Conservation (phyloP, 2,113 vertebrate genomes). For the Lophochroa leadbeateri region DNA sequence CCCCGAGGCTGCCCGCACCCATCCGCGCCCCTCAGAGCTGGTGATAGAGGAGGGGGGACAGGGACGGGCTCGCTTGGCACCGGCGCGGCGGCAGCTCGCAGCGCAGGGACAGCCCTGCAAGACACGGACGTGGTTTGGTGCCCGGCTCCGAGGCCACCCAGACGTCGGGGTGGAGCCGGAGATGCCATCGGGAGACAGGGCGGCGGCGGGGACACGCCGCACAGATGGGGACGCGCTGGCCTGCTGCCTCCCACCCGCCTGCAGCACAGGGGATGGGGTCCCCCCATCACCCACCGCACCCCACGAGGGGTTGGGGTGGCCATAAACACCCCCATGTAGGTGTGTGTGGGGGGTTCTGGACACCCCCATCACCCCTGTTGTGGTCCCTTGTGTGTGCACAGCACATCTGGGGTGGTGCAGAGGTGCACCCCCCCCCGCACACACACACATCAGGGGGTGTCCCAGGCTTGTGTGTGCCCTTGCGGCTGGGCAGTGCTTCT, state of each 20-base stretch:
- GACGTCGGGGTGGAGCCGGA: conserved; percentile 57
- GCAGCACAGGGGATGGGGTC: neutral
- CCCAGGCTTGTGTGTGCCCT: neutral
- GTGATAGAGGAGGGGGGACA: neutral
- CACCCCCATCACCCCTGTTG: neutral
- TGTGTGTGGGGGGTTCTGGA: neutral
- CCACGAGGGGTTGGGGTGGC: neutral
- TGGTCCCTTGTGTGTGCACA: neutral
- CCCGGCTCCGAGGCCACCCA: conserved; percentile 58
- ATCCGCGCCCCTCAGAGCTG: neutral
- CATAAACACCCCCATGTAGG: accelerated
- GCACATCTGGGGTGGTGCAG: neutral
- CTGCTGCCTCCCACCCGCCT: neutral
- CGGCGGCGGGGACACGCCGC: conserved; percentile 40
- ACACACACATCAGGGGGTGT: neutral
- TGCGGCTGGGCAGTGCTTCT: neutral
- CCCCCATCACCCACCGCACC: accelerated
- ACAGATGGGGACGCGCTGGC: conserved; percentile 41
- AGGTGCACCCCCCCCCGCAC: too few species aligned
- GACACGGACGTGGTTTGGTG: conserved; percentile 32
- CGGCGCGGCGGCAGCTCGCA: neutral
- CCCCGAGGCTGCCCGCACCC: neutral
- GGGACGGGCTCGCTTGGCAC: neutral
- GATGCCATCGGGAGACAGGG: conserved; percentile 51
- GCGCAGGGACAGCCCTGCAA: neutral